phyloP scores from a whole-genome alignment of 1,140 invertebrate genomes.

The Philaenus spumarius region DNA sequence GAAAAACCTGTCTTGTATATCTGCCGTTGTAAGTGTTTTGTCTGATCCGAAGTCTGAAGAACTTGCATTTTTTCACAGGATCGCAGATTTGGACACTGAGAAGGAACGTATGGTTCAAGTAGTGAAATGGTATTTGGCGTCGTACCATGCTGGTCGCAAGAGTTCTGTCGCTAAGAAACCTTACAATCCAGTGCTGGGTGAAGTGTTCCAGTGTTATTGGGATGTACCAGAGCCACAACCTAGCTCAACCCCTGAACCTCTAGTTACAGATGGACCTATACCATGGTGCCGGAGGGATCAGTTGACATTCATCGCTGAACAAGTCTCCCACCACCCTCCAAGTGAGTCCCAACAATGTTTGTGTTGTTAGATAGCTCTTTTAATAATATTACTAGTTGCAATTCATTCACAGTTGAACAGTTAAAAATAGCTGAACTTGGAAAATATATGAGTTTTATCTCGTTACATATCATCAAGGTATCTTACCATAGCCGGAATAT shows the following conservation, averaged over 20 bases:
- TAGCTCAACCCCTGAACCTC: conserved; percentile 8
- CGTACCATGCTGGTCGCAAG: conserved; percentile 94
- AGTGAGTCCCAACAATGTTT: too few species aligned
- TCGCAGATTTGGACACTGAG: conserved; percentile 74
- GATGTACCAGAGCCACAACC: conserved; percentile 45
- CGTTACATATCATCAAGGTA: too few species aligned
- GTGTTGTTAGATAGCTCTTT: too few species aligned
- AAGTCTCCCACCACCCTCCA: conserved; percentile 99
- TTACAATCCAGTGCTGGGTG: conserved; percentile 95
- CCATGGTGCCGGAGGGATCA: conserved; percentile 75
- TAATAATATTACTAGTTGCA: too few species aligned
- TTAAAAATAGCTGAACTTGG: too few species aligned
- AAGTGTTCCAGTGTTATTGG: conserved; percentile 89
- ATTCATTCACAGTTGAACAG: too few species aligned
- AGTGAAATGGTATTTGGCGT: conserved; percentile 91
- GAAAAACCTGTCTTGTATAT: too few species aligned
- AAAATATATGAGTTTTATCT: too few species aligned
- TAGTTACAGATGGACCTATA: conserved; percentile 66
- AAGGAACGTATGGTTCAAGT: conserved; percentile 89
- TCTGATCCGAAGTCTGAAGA: background rate
- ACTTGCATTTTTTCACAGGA: conserved; percentile 47
- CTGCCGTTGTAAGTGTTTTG: too few species aligned
- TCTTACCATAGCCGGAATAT: too few species aligned
- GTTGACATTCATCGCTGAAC: conserved; percentile 90
- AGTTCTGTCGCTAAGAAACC: conserved; percentile 94